These are phyloP conservation scores for Columba livia DNA, from an alignment of 2,113 vertebrate species.

Conservation along the genomic window DNA sequence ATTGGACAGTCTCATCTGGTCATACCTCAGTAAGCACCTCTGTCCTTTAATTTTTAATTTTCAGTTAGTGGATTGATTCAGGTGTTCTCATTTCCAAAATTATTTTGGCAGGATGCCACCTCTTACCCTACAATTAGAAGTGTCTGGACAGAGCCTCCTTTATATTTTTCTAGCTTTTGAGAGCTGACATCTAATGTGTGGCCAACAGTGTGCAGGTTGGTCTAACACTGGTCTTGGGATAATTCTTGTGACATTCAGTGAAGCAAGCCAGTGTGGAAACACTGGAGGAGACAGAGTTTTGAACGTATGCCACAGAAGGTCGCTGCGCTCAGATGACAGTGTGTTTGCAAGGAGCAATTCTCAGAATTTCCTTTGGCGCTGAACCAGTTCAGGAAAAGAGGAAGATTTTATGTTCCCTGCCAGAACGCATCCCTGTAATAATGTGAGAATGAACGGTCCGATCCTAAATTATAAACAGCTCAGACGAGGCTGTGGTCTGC, in stretches of 20 bases:
- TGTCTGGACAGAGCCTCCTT: not conserved
- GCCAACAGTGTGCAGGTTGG: not conserved
- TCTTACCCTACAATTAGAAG: not conserved
- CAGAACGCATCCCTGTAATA: constrained; percentile 34
- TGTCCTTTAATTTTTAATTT: not conserved
- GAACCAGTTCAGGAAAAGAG: constrained; percentile 43
- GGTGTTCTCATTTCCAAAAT: not conserved
- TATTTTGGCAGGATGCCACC: not conserved
- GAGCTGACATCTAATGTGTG: not conserved
- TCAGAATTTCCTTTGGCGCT: constrained; percentile 40
- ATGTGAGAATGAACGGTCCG: constrained; percentile 24
- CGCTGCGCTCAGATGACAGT: not conserved
- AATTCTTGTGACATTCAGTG: not conserved
- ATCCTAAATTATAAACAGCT: constrained; percentile 47
- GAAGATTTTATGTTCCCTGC: constrained; percentile 25
- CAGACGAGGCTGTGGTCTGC: not conserved
- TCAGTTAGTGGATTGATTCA: not conserved
- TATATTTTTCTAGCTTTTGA: not conserved
- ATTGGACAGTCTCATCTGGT: not conserved
- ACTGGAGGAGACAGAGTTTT: not conserved
- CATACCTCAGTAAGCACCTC: not conserved
- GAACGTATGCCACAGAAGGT: not conserved
- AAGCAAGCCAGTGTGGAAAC: constrained; percentile 1
- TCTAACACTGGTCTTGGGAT: not conserved
- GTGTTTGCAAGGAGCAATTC: constrained; percentile 34